Conservation (phyloP, 37 sponge, comb jelly and placozoan species). For the Agelas oroides region DNA sequence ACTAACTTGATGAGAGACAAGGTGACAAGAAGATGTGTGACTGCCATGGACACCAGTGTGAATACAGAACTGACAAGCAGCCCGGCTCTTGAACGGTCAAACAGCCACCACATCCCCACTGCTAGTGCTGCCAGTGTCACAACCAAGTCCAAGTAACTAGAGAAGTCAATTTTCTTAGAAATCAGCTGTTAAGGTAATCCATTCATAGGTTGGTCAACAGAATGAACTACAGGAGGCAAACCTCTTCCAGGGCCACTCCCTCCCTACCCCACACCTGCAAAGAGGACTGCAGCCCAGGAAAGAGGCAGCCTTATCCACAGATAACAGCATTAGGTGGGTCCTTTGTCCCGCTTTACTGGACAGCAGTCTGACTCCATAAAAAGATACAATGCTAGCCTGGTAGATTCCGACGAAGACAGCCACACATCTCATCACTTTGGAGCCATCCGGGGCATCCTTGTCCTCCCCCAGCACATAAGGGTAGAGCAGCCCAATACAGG, state of each 20-base stretch:
- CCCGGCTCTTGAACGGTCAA: slow-evolving; percentile 87
- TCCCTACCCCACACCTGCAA: slow-evolving; percentile 1
- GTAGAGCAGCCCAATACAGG: slow-evolving; percentile 66
- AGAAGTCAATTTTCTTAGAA: slow-evolving; percentile 85
- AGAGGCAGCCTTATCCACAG: no score
- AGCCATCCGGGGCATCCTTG: slow-evolving; percentile 64
- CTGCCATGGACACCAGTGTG: slow-evolving; percentile 53
- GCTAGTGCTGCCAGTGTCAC: slow-evolving; percentile 87
- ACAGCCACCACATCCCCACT: slow-evolving; percentile 96
- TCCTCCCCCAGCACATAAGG: slow-evolving; percentile 39
- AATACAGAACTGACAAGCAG: slow-evolving; percentile 77
- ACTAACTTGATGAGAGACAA: slow-evolving; percentile 15
- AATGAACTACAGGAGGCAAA: not conserved
- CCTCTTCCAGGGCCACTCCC: slow-evolving; percentile 1
- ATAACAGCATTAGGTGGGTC: no score
- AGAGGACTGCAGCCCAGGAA: no score
- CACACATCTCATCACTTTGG: slow-evolving; percentile 84
- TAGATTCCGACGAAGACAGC: slow-evolving; percentile 95
- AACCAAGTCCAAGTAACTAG: slow-evolving; percentile 76
- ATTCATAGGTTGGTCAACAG: not conserved
- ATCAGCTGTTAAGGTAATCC: slow-evolving; percentile 8
- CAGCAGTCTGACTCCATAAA: no score
- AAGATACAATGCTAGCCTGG: slow-evolving; percentile 91
- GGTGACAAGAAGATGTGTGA: slow-evolving; percentile 70
- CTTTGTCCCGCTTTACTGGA: no score